Percentiles rank a stretch among this genome's conserved stretches.
Conservation (phyloP, 2,888 invertebrate species). For the Cotesia congregata region DNA sequence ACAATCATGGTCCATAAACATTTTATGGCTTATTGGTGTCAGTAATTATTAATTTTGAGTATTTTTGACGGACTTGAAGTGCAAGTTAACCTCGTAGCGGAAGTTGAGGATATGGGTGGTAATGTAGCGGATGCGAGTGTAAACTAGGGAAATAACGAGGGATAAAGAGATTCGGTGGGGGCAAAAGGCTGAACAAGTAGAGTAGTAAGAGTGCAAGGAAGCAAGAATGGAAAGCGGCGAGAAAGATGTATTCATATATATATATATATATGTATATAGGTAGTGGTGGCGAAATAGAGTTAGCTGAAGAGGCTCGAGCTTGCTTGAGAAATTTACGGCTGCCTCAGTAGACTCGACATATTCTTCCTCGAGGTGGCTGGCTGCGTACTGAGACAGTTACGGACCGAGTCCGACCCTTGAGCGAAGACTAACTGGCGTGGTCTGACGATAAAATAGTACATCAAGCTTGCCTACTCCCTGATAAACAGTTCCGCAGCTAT, state of each 20-base stretch:
- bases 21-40: neutral
- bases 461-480: conserved; percentile 52
- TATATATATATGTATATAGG: no score
- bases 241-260: conserved; percentile 25
- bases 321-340: conserved; percentile 57
- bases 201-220: conserved; percentile 7
- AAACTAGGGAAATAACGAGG: conserved; percentile 29
- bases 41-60: neutral
- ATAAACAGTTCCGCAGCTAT: conserved; percentile 32
- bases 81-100: conserved; percentile 16
- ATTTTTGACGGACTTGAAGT: conserved; percentile 1
- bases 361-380: conserved; percentile 57
- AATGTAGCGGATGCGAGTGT: conserved; percentile 33
- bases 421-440: conserved; percentile 62
- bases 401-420: conserved; percentile 61
- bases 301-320: conserved; percentile 57
- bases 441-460: conserved; percentile 60
- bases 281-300: conserved; percentile 39
- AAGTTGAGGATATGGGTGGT: conserved; percentile 25
- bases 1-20: neutral
- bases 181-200: conserved; percentile 20
- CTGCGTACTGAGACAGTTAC: conserved; percentile 61
- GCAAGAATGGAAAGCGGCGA: conserved; percentile 20
- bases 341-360: conserved; percentile 56
- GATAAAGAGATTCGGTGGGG: conserved; percentile 16